A percentile compares a stretch with the other conserved stretches of the same genome.
Conservation (phyloP, 1,140 invertebrate species). For the Dysdera silvatica region DNA sequence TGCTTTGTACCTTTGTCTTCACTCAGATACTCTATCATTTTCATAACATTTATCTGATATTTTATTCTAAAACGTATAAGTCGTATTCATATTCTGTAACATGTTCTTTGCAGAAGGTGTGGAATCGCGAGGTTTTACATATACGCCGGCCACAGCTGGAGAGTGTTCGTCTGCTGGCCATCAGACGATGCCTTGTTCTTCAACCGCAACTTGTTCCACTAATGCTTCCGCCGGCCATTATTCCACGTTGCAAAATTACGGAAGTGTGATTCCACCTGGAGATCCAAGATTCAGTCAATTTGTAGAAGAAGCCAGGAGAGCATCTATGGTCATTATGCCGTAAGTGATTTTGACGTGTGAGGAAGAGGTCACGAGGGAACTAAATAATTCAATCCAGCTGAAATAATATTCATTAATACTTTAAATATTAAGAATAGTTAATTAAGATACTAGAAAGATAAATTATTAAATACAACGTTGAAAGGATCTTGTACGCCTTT, state of each 20-base stretch:
- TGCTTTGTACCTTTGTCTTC: too few species aligned
- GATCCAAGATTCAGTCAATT: conserved; percentile 25
- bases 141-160: conserved; percentile 1
- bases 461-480: too few species aligned
- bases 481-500: too few species aligned
- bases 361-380: too few species aligned
- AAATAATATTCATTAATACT: too few species aligned
- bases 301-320: conserved; percentile 9
- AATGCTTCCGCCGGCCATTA: conserved; percentile 10
- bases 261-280: conserved; percentile 16
- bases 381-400: too few species aligned
- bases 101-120: conserved; percentile 22
- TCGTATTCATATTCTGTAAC: not conserved
- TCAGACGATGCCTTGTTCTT: not conserved
- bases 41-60: not conserved
- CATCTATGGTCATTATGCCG: too few species aligned
- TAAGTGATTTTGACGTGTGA: too few species aligned
- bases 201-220: not conserved
- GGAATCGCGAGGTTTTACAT: conserved; percentile 22
- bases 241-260: conserved; percentile 24
- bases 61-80: not conserved
- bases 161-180: not conserved
- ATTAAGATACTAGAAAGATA: too few species aligned
- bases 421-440: too few species aligned
- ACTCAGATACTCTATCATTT: not conserved